Evolutionary conservation across 2,888 invertebrate species (phyloP).

Genomic region (Aleiodes alternator): DNA sequence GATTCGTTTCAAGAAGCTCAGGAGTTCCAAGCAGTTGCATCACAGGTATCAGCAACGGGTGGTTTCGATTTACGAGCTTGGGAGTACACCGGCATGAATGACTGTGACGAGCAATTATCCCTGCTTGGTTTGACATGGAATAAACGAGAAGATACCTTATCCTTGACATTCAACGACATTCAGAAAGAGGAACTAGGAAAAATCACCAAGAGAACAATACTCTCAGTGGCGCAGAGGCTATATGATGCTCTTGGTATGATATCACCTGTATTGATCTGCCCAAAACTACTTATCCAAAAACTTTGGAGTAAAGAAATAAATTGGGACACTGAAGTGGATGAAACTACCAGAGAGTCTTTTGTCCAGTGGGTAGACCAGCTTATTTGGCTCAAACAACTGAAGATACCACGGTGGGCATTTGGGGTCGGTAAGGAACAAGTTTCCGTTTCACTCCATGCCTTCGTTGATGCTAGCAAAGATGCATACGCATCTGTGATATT

Average conservation of each 20-base stretch:
- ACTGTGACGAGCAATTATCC: constrained; percentile 24
- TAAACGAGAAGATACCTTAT: constrained; percentile 46
- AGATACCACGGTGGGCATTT: too few relatives aligned
- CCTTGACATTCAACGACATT: constrained; percentile 5
- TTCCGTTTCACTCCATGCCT: too few relatives aligned
- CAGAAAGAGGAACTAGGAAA: not conserved
- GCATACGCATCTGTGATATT: too few relatives aligned
- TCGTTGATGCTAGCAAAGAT: too few relatives aligned
- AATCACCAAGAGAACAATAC: constrained; percentile 54
- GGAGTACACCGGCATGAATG: constrained; percentile 44
- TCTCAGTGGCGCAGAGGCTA: constrained; percentile 52
- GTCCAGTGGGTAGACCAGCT: too few relatives aligned
- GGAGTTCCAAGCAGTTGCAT: constrained; percentile 25
- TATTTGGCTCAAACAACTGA: too few relatives aligned
- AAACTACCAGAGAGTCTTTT: too few relatives aligned
- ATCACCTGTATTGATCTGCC: constrained; percentile 49
- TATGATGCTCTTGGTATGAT: constrained; percentile 56
- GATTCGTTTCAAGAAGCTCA: constrained; percentile 38
- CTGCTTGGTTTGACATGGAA: constrained; percentile 50
- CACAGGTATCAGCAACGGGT: constrained; percentile 44
- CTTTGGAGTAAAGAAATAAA: too few relatives aligned
- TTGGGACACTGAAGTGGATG: too few relatives aligned
- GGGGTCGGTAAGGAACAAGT: too few relatives aligned
- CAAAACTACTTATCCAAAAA: not conserved
- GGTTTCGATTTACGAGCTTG: constrained; percentile 56